Base-by-base conservation (phyloP, 2,113 vertebrate genomes). In the Thamnaconus septentrionalis region DNA sequence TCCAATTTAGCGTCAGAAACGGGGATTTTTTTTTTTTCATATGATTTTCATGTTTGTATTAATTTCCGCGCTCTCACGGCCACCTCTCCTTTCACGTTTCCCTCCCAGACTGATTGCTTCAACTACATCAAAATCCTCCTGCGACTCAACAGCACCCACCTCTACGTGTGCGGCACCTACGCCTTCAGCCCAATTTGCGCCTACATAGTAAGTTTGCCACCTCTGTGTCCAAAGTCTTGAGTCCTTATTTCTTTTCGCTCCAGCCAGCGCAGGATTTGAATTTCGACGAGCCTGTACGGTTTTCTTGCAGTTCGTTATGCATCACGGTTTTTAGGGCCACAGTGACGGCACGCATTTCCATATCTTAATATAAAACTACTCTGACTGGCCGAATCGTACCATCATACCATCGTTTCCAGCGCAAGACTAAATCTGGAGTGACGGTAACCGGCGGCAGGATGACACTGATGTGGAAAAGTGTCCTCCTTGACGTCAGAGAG, bases 111-210 rank as follows among this genome's bases (percentile, higher is more conserved):
- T 0, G 97, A 98, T 88, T 99, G 97, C 86, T 96, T 98, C 90
- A 99, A 99, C 90, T 99, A 99, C 85, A 91, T 99, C 91, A 98
- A 99, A 91, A 94, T 98, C 86, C 93, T 99, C 59, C 92, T 98
- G 83, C 92, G 86, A 5, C 84, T 97, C 69, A 99, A 98, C 69
- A 90, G 87, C 85, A 98, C 92, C 78, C 96, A 98, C 81, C 91
- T 99, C 52, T 95, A 96, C 12, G 91, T 96, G 80, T 99, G 97
- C 0, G 97, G 97, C 60, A 99, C 97, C 0, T 94, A 93, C 0
- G 96, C 97, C 80, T 99, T 99, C 91, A 99, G 96, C 77, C 97
- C 97, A 0, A 73, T 92, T 68, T 99, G 97, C 56, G 79, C 94
- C 82, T 97, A 96, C 87, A 91, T 99, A 0, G 97, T 99, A 91